Evolutionary conservation across 2,113 vertebrate species (phyloP), one percentile per base, ranked within the genome.

Genomic region (Toxostoma redivivum): DNA sequence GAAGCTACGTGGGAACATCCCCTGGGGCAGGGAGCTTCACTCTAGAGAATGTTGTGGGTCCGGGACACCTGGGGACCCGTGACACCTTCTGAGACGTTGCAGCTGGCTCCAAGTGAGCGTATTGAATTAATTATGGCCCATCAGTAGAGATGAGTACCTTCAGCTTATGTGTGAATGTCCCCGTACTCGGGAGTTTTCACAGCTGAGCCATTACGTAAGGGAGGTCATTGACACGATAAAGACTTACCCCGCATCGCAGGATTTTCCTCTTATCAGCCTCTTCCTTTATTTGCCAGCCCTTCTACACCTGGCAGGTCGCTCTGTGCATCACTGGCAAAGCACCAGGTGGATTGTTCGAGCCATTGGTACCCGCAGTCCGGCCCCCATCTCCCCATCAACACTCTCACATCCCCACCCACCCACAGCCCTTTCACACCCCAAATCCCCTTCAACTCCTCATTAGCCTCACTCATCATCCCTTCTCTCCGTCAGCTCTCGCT

Each of bases 321-420:
- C 60, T 5, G 28, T 10, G 35, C 42, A 11, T 6, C 19, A 0
- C 60, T 4, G 4, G 30, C 31, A 11, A 4, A 50, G 71, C 61
- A 17, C 51, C n/a, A 5, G 21, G 25, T 11, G 53, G 10, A 8
- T 22, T 50, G 17, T 8, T 18, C 0, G 35, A 66, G 31, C 60
- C 60, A 11, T 21, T 1, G 9, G 58, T 42, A 48, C 50, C 28
- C n/a, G 1, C 2, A n/a, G n/a, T 8, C 23, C 48, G 3, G 67
- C 27, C 14, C 27, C 17, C 51, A n/a, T 50, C n/a, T 40, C 25
- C 11, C 8, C 51, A 33, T 7, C 38, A 9, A 2, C 19, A 23
- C 37, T 18, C 31, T 44, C 40, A 12, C 10, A 20, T 57, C 30
- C 24, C 37, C 42, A 5, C 35, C 21, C 44, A 12, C 67, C 17